Conservation (phyloP, 1,140 invertebrate genomes). For the Pantala flavescens region DNA sequence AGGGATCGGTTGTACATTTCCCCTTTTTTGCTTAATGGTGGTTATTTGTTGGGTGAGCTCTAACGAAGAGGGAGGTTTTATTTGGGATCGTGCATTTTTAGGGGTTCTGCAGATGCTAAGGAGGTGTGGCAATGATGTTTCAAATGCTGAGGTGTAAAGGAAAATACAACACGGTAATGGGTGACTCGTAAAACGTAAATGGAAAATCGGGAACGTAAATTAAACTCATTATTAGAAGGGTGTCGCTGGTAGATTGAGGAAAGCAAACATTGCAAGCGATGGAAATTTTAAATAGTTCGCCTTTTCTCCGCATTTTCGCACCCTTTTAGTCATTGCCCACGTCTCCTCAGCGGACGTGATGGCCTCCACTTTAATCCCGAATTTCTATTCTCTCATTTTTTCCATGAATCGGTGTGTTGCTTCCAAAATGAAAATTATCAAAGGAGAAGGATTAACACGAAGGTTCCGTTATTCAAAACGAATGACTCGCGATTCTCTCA, state of each 20-base stretch:
- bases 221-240: background rate
- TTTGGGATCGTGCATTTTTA: background rate
- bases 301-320: background rate
- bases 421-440: too few species aligned
- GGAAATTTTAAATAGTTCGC: background rate
- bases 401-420: too few species aligned
- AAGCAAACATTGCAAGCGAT: background rate
- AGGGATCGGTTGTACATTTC: background rate
- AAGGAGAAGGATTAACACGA: too few species aligned
- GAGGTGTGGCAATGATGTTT: background rate
- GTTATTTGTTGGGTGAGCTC: background rate
- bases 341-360: too few species aligned
- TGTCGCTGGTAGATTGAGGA: background rate
- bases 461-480: too few species aligned
- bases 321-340: too few species aligned
- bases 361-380: too few species aligned
- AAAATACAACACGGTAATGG: background rate
- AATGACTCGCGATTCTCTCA: too few species aligned
- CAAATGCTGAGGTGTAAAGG: background rate
- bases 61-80: background rate
- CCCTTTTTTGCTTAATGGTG: background rate
- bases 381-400: too few species aligned
- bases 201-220: background rate
- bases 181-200: background rate
- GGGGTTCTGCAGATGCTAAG: background rate